These are phyloP conservation scores for Chelonia mydas DNA, from an alignment of 2,797 vertebrate species.

Conservation along the genomic window DNA sequence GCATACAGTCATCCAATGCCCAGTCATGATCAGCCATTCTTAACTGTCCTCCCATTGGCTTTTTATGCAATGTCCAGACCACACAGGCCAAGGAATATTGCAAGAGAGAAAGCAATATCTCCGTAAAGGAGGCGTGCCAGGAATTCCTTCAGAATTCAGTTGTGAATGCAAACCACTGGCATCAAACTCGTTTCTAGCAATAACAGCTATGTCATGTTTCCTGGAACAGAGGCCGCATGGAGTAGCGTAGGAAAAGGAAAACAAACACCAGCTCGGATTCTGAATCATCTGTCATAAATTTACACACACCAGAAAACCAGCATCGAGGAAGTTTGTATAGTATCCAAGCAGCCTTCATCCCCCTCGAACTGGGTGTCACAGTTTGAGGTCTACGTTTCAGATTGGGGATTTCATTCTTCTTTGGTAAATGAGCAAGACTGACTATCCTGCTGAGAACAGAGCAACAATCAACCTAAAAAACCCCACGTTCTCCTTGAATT, in stretches of 20 bases:
- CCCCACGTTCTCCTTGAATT: background rate
- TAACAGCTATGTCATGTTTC: slow-evolving; percentile 65
- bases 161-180: slow-evolving; percentile 45
- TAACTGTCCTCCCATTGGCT: background rate
- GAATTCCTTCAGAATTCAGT: slow-evolving; percentile 45
- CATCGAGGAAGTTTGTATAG: background rate
- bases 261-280: slow-evolving; percentile 40
- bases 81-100: background rate
- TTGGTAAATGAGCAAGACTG: background rate
- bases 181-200: slow-evolving; percentile 44
- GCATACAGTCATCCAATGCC: background rate
- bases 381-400: background rate
- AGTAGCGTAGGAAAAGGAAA: slow-evolving; percentile 64
- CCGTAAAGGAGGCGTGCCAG: slow-evolving; percentile 20
- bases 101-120: background rate
- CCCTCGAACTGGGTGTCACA: fast-evolving
- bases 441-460: fast-evolving
- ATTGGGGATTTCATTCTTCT: background rate
- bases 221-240: slow-evolving; percentile 55
- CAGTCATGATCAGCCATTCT: background rate
- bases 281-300: slow-evolving; percentile 60
- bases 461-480: background rate
- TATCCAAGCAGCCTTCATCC: background rate
- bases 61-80: background rate
- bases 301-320: fast-evolving